These are phyloP conservation scores for Oostethus manadensis DNA, from an alignment of 2,113 vertebrate genomes.

Conservation along the genomic window DNA sequence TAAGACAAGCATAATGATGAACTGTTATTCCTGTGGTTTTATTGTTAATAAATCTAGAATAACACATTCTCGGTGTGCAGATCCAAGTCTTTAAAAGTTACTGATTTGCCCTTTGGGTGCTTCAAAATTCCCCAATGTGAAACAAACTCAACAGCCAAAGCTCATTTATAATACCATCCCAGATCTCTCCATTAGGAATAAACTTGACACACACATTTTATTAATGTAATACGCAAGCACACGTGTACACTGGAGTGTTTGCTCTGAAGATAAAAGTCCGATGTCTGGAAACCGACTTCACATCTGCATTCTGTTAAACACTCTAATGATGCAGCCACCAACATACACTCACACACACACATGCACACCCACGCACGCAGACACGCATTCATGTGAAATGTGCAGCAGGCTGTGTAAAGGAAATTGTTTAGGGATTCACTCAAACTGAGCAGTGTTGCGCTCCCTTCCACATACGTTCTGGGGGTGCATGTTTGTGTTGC, in stretches of 20 bases:
- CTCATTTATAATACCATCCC: conserved; percentile 8
- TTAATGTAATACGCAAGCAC: neutral
- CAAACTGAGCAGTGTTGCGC: conserved; percentile 16
- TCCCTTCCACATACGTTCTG: conserved; percentile 19
- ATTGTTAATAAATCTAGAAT: conserved; percentile 21
- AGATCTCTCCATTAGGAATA: conserved; percentile 8
- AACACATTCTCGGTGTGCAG: conserved; percentile 15
- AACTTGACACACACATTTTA: conserved; percentile 11
- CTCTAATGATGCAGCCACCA: conserved; percentile 39
- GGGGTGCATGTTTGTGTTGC: conserved; percentile 5
- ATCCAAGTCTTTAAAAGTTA: conserved; percentile 8
- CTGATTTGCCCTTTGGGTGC: neutral
- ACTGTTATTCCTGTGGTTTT: no score
- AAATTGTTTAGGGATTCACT: conserved; percentile 27
- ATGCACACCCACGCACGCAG: neutral
- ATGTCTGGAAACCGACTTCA: conserved; percentile 42
- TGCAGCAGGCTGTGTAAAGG: conserved; percentile 22
- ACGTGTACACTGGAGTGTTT: conserved; percentile 20
- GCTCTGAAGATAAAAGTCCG: conserved; percentile 42
- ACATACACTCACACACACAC: conserved; percentile 1
- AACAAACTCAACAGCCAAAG: conserved; percentile 5
- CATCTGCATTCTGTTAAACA: conserved; percentile 61
- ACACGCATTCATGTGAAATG: conserved; percentile 7
- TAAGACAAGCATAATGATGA: no score
- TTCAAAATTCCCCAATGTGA: neutral